phyloP scores from a whole-genome alignment of 1,140 invertebrate species.

The Hyphantria cunea region DNA sequence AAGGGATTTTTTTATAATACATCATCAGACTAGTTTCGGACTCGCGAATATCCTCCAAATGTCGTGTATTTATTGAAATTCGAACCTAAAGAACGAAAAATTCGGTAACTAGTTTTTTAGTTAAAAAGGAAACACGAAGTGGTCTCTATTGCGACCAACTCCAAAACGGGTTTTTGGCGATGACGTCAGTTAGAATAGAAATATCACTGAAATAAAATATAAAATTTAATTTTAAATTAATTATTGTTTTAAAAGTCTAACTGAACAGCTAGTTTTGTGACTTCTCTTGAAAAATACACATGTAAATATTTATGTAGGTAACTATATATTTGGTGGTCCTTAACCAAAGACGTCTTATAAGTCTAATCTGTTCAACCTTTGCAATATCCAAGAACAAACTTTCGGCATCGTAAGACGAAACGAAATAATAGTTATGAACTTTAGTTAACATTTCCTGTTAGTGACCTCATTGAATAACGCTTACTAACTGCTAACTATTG shows the following conservation, averaged over 20 bases:
- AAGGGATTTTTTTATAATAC: too few species aligned
- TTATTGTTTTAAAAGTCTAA: constrained; percentile 5
- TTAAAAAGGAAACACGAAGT: too few species aligned
- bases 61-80: too few species aligned
- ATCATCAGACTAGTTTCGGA: too few species aligned
- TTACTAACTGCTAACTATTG: constrained; percentile 4
- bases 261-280: not conserved
- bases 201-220: not conserved
- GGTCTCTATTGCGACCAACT: not conserved
- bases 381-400: constrained; percentile 4
- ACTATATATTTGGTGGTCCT: not conserved
- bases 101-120: too few species aligned
- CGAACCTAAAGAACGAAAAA: too few species aligned
- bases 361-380: constrained; percentile 14
- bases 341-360: constrained; percentile 14
- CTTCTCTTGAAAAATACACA: too few species aligned
- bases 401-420: constrained; percentile 15
- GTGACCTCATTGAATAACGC: constrained; percentile 17
- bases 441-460: constrained; percentile 26
- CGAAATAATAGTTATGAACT: constrained; percentile 9
- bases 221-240: not conserved
- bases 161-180: not conserved
- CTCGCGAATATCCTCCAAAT: too few species aligned
- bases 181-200: constrained; percentile 1
- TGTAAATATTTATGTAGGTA: constrained; percentile 12